These are phyloP conservation scores for Pipa parva DNA, from an alignment of 2,113 vertebrate species.

Conservation along the genomic window DNA sequence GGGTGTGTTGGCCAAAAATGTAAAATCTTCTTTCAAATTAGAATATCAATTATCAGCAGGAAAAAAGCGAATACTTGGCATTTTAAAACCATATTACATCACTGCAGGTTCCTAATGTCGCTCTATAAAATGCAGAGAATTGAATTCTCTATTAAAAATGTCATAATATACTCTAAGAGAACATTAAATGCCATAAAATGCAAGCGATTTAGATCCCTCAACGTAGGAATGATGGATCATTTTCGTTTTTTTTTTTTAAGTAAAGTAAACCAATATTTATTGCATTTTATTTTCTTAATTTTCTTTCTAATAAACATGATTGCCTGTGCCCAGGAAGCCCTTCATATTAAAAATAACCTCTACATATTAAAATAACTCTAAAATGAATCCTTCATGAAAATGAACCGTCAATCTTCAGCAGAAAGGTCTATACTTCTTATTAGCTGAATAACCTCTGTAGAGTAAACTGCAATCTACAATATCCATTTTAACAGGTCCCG, in stretches of 20 bases:
- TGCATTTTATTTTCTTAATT: slow-evolving; percentile 9
- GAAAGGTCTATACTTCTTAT: slow-evolving; percentile 43
- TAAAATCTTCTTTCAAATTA: slow-evolving; percentile 6
- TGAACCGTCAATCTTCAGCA: slow-evolving; percentile 45
- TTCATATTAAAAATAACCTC: slow-evolving; percentile 15
- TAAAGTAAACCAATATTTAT: background rate
- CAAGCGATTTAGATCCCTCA: slow-evolving; percentile 22
- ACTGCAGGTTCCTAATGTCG: background rate
- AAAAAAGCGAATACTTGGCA: background rate
- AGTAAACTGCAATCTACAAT: slow-evolving; percentile 46
- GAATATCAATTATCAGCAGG: background rate
- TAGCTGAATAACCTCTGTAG: slow-evolving; percentile 20
- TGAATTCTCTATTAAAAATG: slow-evolving; percentile 28
- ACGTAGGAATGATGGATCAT: slow-evolving; percentile 37
- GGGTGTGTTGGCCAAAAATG: no score
- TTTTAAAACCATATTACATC: slow-evolving; percentile 1
- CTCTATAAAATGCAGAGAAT: background rate
- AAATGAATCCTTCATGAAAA: slow-evolving; percentile 39
- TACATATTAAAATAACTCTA: slow-evolving; percentile 33
- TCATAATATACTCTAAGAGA: background rate
- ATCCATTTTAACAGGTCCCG: slow-evolving; percentile 42
- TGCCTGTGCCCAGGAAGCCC: background rate
- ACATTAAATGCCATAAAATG: slow-evolving; percentile 7
- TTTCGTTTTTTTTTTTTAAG: background rate
- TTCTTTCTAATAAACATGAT: background rate